Evolutionary conservation across 2,888 invertebrate genomes (phyloP), one percentile per base, ranked within the genome.

Genomic region (Myopa tessellatipennis): DNA sequence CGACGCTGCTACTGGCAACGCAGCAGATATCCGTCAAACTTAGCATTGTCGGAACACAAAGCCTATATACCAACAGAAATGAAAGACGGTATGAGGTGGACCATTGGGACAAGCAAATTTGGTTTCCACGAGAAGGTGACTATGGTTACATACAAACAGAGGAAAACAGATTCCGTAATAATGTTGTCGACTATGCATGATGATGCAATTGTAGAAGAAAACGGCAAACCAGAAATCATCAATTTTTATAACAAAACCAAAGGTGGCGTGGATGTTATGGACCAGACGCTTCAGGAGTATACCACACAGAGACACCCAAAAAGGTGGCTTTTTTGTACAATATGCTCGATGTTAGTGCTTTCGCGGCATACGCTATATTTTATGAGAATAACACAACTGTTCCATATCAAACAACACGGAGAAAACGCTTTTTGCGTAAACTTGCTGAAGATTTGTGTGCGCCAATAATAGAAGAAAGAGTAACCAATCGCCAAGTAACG

Each of bases 21-120:
- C 69, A 71, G 36, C 52, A 77, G 40, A 61, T 85, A 84, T 76
- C 83, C 85, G 77, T 80, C 82, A 82, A 83, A 83, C 45, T 83
- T 86, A 69, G 61, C 58, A 76, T 75, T 36, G 70, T 76, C 18
- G 76, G 70, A 26, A 76, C 76, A 70, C 52, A 76, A 76, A 63
- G 68, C 55, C 34, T 75, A 58, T 38, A 75, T 55, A 52, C 67
- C 68, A 55, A 52, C 34, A 60, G 76, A 61, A 61, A 76, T 76
- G 63, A 50, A 52, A 70, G 70, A 45, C 40, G 69, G 61, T 50
- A 76, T 70, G 26, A 76, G 34, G 8, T 50, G 69, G 61, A 70
- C 55, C 55, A 34, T 68, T 40, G 67, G 67, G 18, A 12, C 58
- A 58, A 40, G 58, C n/a, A 38, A 18, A 69, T 75, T 75, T 58